These are phyloP conservation scores for Elmis aenea DNA, from an alignment of 2,888 invertebrate species.

Conservation along the genomic window DNA sequence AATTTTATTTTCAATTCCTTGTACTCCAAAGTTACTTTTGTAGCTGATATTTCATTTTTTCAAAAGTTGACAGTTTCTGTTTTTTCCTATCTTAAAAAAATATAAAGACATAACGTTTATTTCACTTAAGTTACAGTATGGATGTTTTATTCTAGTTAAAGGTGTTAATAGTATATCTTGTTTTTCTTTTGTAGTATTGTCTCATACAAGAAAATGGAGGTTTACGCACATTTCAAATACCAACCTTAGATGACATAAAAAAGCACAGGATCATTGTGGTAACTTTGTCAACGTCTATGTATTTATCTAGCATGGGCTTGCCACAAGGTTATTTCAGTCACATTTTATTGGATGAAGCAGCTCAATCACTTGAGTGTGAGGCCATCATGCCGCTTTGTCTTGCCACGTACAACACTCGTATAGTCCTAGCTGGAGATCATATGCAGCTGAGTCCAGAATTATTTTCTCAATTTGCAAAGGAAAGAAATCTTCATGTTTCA, in stretches of 20 bases:
- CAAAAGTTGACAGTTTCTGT: too few relatives aligned
- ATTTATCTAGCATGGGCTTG: slow-evolving; percentile 62
- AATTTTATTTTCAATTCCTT: too few relatives aligned
- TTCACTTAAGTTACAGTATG: too few relatives aligned
- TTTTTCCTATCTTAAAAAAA: too few relatives aligned
- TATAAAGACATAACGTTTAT: too few relatives aligned
- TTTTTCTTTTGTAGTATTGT: slow-evolving; percentile 65
- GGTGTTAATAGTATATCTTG: too few relatives aligned
- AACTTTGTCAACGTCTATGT: slow-evolving; percentile 73
- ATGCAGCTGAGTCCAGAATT: slow-evolving; percentile 81
- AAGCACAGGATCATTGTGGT: slow-evolving; percentile 70
- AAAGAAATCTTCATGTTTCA: slow-evolving; percentile 66
- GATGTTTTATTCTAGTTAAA: too few relatives aligned
- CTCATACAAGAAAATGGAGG: slow-evolving; percentile 52
- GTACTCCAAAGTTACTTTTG: too few relatives aligned
- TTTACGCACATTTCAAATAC: slow-evolving; percentile 59
- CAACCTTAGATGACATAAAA: slow-evolving; percentile 65
- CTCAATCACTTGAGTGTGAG: slow-evolving; percentile 83
- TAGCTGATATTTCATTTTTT: too few relatives aligned
- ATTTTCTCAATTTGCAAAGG: slow-evolving; percentile 68
- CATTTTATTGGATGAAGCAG: slow-evolving; percentile 81
- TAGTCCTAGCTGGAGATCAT: slow-evolving; percentile 81
- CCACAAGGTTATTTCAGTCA: slow-evolving; percentile 71
- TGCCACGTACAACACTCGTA: slow-evolving; percentile 65
- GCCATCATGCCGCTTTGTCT: slow-evolving; percentile 74